Base-by-base conservation (phyloP, 2,888 invertebrate species). In the Amphipoea lucens region DNA sequence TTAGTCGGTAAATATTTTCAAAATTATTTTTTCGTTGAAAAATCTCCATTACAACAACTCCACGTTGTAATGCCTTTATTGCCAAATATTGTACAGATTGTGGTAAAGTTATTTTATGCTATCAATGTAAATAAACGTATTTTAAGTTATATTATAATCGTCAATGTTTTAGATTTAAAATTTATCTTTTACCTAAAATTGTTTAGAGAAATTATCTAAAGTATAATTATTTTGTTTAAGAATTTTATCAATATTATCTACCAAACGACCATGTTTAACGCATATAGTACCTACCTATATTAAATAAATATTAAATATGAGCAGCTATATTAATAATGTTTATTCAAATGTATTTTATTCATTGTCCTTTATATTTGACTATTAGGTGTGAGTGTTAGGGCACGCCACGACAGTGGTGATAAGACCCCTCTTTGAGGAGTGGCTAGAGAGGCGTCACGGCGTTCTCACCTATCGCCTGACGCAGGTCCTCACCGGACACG, bases 1-100 rank as follows among this genome's bases (percentile, higher is more conserved):
- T 88, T 87, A 88, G 79, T 82, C 54, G 67, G 76, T 88, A 84
- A 87, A 79, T 88, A 87, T 88, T 88, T 88, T 89, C 87, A 80
- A 87, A 87, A 81, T 84, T 85, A 69, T 81, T 81, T 84, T 87
- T 86, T 84, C 68, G 84, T 91, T 87, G 77, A 89, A 81, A 90
- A 70, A 74, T 83, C 48, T 76, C 71, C 77, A 66, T 74, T 74
- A 69, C 69, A 73, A 86, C 92, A 92, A 90, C 79, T 71, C 79
- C 88, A 81, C 82, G 83, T 84, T 87, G 76, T 89, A 86, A 83
- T 76, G 84, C 82, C 86, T 85, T 90, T 80, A 90, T 92, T 92
- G 92, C 91, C 93, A 93, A 94, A 92, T 94, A 66, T 87, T 90
- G 94, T 94, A 94, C 92, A 95, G 90, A 85, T 45, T 76, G 75